These are phyloP conservation scores for Corticium candelabrum DNA, from an alignment of 37 sponge, comb jelly and placozoan species.

Conservation along the genomic window DNA sequence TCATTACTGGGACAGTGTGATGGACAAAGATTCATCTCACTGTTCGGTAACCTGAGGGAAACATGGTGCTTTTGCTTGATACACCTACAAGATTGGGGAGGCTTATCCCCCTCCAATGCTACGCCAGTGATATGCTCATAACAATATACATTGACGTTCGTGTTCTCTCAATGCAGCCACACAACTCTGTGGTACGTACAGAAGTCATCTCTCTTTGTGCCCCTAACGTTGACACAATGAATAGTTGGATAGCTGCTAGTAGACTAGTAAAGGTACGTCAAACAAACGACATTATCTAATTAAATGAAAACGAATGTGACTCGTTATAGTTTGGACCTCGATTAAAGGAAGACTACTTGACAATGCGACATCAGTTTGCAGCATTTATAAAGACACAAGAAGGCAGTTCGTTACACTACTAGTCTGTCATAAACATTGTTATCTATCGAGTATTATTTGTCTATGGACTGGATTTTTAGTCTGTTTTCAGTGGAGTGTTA, in stretches of 20 bases:
- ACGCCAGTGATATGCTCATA: too few relatives aligned
- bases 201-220: conserved; percentile 54
- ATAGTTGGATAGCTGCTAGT: conserved; percentile 40
- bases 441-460: not conserved
- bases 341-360: not conserved
- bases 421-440: not conserved
- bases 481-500: too few relatives aligned
- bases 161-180: conserved; percentile 28
- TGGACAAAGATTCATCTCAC: too few relatives aligned
- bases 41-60: too few relatives aligned
- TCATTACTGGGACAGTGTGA: too few relatives aligned
- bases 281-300: not conserved
- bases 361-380: not conserved
- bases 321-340: not conserved
- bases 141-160: not conserved
- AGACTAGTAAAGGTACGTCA: conserved; percentile 38
- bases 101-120: too few relatives aligned
- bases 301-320: not conserved
- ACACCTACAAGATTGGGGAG: too few relatives aligned
- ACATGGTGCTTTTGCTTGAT: too few relatives aligned
- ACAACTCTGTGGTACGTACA: conserved; percentile 37
- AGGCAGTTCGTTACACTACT: not conserved
- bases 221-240: conserved; percentile 10
- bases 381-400: not conserved
- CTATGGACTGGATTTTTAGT: not conserved